Conservation (phyloP, 1,140 invertebrate species). For the Bombus terrestris region DNA sequence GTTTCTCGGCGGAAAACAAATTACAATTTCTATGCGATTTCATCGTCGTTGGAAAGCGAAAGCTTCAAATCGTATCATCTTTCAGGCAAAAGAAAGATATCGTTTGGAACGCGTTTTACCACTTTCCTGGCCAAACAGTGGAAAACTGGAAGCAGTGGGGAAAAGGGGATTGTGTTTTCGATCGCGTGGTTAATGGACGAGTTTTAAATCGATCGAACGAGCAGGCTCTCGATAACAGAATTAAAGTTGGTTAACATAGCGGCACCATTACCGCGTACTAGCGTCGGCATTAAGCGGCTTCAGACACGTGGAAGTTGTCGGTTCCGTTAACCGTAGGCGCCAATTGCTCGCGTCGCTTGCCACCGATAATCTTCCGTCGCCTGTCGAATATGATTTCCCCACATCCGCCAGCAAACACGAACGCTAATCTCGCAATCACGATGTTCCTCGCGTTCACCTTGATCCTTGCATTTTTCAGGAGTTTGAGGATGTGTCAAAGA, state of each 20-base stretch:
- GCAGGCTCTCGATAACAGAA: conserved; percentile 16
- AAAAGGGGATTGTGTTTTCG: not conserved
- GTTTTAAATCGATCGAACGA: conserved; percentile 32
- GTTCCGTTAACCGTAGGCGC: conserved; percentile 49
- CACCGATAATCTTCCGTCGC: conserved; percentile 23
- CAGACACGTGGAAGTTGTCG: conserved; percentile 25
- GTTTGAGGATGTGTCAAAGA: conserved; percentile 61
- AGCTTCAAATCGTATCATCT: too few species aligned
- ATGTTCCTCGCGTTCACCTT: not conserved
- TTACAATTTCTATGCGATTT: too few species aligned
- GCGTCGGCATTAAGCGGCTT: conserved; percentile 38
- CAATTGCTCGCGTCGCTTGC: conserved; percentile 36
- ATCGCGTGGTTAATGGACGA: not conserved
- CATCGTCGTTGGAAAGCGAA: too few species aligned
- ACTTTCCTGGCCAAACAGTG: not conserved
- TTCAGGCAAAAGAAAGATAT: not conserved
- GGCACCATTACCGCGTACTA: conserved; percentile 21
- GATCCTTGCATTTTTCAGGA: conserved; percentile 58
- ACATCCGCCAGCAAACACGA: not conserved
- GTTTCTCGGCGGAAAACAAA: too few species aligned
- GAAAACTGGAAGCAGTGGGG: too few species aligned
- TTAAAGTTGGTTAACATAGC: conserved; percentile 54
- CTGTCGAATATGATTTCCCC: not conserved
- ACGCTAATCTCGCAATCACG: not conserved
- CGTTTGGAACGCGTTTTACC: not conserved